Evolutionary conservation across 1,140 invertebrate genomes (phyloP).

Genomic region (Apocrypta bakeri): DNA sequence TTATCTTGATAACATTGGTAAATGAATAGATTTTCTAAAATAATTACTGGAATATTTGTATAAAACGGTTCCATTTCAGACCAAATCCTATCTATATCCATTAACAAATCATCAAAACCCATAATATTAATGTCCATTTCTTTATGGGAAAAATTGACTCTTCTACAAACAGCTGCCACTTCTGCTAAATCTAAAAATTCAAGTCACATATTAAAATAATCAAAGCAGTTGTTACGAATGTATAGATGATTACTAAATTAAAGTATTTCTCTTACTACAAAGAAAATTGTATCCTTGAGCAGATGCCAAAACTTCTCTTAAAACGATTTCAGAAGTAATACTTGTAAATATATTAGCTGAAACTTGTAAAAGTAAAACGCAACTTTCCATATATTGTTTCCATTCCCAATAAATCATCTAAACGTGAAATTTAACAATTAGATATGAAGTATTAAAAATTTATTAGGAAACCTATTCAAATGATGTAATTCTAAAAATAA

Average conservation of each 20-base stretch:
- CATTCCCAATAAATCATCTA: slow-evolving; percentile 75
- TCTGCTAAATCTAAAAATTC: slow-evolving; percentile 70
- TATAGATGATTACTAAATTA: not conserved
- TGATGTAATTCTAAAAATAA: not conserved
- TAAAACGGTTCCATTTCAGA: slow-evolving; percentile 74
- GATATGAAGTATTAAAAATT: not conserved
- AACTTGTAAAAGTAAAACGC: slow-evolving; percentile 74
- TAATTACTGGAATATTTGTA: slow-evolving; percentile 70
- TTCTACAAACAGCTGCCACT: slow-evolving; percentile 71
- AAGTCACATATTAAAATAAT: not conserved
- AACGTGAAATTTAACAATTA: slow-evolving; percentile 41
- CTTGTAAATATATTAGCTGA: slow-evolving; percentile 77
- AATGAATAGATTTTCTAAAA: slow-evolving; percentile 27
- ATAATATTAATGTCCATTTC: slow-evolving; percentile 74
- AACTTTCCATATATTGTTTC: slow-evolving; percentile 77
- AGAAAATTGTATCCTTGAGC: slow-evolving; percentile 78
- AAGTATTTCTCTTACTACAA: slow-evolving; percentile 70
- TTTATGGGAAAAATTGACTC: slow-evolving; percentile 73
- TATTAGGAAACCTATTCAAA: too few relatives aligned
- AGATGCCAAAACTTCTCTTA: slow-evolving; percentile 76
- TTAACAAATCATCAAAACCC: slow-evolving; percentile 71
- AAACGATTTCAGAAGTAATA: slow-evolving; percentile 75
- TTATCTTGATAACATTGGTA: not conserved
- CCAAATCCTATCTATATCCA: slow-evolving; percentile 72
- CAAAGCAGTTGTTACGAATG: not conserved